phyloP scores from a whole-genome alignment of 2,113 vertebrate species.

The Budorcas taxicolor region DNA sequence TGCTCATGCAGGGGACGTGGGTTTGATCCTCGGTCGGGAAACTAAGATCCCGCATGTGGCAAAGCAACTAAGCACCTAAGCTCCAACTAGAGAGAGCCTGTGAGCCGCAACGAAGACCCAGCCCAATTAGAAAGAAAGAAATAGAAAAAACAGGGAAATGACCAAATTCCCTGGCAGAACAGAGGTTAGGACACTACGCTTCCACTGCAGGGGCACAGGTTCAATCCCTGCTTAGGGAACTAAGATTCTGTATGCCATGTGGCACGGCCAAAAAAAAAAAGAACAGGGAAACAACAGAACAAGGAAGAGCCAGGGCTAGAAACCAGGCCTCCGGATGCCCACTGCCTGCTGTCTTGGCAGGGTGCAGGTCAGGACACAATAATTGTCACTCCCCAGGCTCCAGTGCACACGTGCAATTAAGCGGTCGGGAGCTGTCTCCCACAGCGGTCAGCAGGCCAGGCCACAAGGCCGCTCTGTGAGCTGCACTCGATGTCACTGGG shows the following conservation, averaged over 20 bases:
- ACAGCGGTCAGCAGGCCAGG: neutral
- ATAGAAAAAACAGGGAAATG: neutral
- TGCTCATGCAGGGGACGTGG: neutral
- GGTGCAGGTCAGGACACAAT: neutral
- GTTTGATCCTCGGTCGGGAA: neutral
- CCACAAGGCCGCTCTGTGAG: constrained; percentile 10
- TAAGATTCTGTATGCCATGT: neutral
- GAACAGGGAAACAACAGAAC: neutral
- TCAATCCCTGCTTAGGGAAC: neutral
- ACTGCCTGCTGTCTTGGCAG: neutral
- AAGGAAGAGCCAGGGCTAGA: neutral
- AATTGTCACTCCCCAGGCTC: neutral
- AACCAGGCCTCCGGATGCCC: neutral
- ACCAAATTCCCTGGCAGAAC: neutral
- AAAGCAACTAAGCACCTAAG: neutral
- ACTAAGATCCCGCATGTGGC: neutral
- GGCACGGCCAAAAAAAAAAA: neutral
- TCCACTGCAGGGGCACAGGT: neutral
- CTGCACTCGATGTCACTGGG: neutral
- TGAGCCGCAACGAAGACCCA: neutral
- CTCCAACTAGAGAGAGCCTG: neutral
- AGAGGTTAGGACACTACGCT: neutral
- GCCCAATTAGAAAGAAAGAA: neutral
- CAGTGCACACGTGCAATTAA: neutral
- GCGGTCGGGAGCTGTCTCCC: neutral